Evolutionary conservation across 2,797 vertebrate genomes (phyloP), one percentile per base, ranked within the genome.

Genomic region (Pangasius sanitwongsei): DNA sequence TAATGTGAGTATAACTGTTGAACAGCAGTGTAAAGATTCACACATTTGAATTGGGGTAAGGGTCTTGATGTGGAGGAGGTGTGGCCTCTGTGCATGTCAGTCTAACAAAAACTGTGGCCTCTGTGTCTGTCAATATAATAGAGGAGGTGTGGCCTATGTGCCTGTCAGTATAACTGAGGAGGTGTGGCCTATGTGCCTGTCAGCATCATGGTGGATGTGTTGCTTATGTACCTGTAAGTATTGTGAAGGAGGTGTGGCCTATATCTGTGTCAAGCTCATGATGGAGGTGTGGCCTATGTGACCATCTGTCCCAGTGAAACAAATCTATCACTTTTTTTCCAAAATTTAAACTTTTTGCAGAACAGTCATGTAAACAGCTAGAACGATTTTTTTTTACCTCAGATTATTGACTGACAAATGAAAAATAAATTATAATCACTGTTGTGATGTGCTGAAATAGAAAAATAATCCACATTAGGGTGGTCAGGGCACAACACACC

Each of bases 81-180:
- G 34, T 83, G 80, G 80, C 57, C 80, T 82, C 6, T 31, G 23
- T 59, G 53, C 8, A 57, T 82, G 53, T 81, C 31, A 81, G 78
- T 44, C 44, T 44, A 44, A 44, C 44, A 44, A 44, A 44, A 44
- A 44, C 41, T 3, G 41, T 44, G 41, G 16, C 50, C n/a, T 31
- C 18, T 80, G 13, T 53, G 25, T 6, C 5, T 50, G 12, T 55
- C n/a, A 55, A n/a, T 31, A 48, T 48, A 48, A 48, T 31, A 3
- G 4, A 41, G 44, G 41, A 78, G 5, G 28, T 78, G 75, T 53
- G 4, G 25, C 75, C 25, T 78, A 2, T 7, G 75, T 18, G 1
- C 25, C 48, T 75, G 11, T 78, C 75, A 80, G 15, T 80, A 80
- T 53, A 2, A 55, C 18, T 3, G 20, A 3, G 4, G 78, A 59